Conservation (phyloP, 2,797 vertebrate genomes). For the Gambusia yucatana region DNA sequence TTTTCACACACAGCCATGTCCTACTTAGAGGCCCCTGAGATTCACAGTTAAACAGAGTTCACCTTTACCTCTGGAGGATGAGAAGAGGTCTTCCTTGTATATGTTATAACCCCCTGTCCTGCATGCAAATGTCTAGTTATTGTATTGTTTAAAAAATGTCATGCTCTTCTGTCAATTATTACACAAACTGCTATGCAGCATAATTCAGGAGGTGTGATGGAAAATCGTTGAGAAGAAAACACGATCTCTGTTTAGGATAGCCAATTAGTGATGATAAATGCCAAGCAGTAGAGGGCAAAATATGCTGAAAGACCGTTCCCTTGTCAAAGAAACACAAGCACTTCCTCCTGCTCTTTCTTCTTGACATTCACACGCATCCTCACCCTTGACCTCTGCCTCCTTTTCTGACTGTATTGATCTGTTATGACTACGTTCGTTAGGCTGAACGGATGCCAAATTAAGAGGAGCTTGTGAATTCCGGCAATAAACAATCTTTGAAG, state of each 20-base stretch:
- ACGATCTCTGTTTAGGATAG: constrained; percentile 51
- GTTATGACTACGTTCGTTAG: constrained; percentile 59
- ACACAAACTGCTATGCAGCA: constrained; percentile 34
- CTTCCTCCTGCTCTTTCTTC: constrained; percentile 21
- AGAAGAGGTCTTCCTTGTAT: constrained; percentile 26
- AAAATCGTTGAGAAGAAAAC: constrained; percentile 64
- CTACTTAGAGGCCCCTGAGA: constrained; percentile 62
- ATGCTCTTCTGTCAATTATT: constrained; percentile 50
- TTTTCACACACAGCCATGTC: constrained; percentile 54
- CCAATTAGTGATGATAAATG: constrained; percentile 69
- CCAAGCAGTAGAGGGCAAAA: constrained; percentile 44
- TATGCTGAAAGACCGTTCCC: constrained; percentile 52
- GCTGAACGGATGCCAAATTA: constrained; percentile 53
- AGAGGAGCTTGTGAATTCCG: constrained; percentile 23
- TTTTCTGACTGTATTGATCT: constrained; percentile 58
- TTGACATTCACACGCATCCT: constrained; percentile 15
- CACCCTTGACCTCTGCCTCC: constrained; percentile 32
- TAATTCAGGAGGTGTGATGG: constrained; percentile 43
- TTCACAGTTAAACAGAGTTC: constrained; percentile 55
- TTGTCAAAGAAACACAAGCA: constrained; percentile 42
- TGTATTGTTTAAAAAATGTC: constrained; percentile 51
- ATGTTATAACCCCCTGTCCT: neutral
- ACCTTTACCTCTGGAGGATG: constrained; percentile 60
- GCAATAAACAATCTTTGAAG: constrained; percentile 27
- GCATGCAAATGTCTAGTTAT: neutral